A percentile compares a stretch with the other conserved stretches of the same genome.
phyloP scores from a whole-genome alignment of 2,113 vertebrate species.

The Chauna torquata region DNA sequence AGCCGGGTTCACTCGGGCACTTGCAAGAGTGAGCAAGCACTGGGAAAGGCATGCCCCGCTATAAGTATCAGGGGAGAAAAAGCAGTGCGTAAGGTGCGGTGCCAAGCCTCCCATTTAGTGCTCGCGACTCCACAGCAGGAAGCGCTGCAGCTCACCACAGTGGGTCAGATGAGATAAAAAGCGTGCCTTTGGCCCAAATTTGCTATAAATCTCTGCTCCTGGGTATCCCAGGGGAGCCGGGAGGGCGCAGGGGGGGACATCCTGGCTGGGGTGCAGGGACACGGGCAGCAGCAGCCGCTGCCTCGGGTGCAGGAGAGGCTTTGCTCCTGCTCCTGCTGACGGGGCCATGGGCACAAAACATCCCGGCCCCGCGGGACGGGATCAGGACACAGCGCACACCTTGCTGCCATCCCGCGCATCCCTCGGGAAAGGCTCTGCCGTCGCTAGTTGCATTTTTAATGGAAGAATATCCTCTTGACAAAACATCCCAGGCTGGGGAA shows the following conservation, averaged over 20 bases:
- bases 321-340: neutral
- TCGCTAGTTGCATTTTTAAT: neutral
- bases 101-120: neutral
- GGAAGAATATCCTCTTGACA: neutral
- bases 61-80: accelerated
- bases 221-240: neutral
- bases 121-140: neutral
- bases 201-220: neutral
- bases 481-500: neutral
- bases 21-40: neutral
- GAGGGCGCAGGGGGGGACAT: too few relatives aligned
- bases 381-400: neutral
- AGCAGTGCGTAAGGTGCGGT: too few relatives aligned
- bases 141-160: accelerated
- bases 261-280: accelerated
- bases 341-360: too few relatives aligned
- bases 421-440: neutral
- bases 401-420: neutral
- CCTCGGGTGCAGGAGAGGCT: too few relatives aligned
- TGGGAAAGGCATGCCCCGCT: too few relatives aligned
- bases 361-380: neutral
- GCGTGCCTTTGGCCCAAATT: neutral
- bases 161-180: neutral
- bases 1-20: neutral
- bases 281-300: accelerated